Base-by-base conservation (phyloP, 2,797 vertebrate genomes). In the Psittacula derbiana region DNA sequence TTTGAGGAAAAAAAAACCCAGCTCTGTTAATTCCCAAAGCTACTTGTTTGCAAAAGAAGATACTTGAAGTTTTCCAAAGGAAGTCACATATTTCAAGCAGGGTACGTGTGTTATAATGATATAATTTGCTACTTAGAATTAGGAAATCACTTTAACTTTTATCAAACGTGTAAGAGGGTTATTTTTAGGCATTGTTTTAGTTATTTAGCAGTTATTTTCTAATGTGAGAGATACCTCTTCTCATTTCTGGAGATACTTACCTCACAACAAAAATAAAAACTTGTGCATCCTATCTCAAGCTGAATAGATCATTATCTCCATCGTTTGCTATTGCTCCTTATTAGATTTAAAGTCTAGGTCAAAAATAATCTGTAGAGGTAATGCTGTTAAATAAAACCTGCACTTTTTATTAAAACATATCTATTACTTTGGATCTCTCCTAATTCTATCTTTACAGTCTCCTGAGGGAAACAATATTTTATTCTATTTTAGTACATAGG, bases 371-470 rank as follows among this genome's bases (percentile, higher is more conserved):
- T 73, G 23, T 36, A 46, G 8, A 55, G 40, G 55, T 69, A 52
- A 75, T 46, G 41, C 21, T 90, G 13, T 64, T 75, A 90, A 93
- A 86, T 46, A 88, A 96, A 92, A 47, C 4, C 27, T 60, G 25
- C 5, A n/a, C 11, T 80, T 93, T 80, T 84, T 76, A 75, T 91
- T 89, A 72, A 94, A 50, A 38, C 17, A 7, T 44, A 92, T 71
- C 24, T 82, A 66, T 30, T 78, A 78, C 46, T 90, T 67, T 80
- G 71, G 87, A 78, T 74, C 21, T 61, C 52, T 92, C 60, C 55
- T 65, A 86, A 64, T 89, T 90, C 49, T 61, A 71, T 88, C 96
- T 94, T 86, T 62, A 84, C 30, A 72, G 80, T 82, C 28, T 27
- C 40, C 31, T 67, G 49, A 86, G 44, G 33, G 49, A 95, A 95